Base-by-base conservation (phyloP, 2,888 invertebrate species). In the Limnephilus auricula region DNA sequence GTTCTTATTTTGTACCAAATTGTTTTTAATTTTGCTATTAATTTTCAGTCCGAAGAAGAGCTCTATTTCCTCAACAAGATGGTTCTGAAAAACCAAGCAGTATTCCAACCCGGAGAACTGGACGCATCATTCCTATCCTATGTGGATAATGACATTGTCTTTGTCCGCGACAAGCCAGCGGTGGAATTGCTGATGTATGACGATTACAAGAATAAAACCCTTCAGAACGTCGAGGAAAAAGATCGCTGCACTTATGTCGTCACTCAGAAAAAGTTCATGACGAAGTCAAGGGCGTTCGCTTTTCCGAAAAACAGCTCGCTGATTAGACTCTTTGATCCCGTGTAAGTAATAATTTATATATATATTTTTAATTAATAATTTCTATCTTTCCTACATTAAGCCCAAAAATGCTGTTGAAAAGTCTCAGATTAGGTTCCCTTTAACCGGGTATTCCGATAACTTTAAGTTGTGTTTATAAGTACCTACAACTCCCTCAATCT, bases 181-280 rank as follows among this genome's bases (percentile, higher is more conserved):
- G 96, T 98, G 10, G 97, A 97, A 93, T 96, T 97, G 93, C 95
- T 97, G 9, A 96, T 98, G 95, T 97, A 97, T 93, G 94, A 95
- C 1, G 97, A 98, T 94, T 98, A 98, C 94, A 94, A 96, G 91
- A 95, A 95, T 89, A 97, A 97, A 94, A 96, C 97, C 0, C 93
- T 95, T 45, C 95, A 96, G 93, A 95, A 95, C 0, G 94, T 96
- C 0, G 95, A 95, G 0, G 98, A 98, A 94, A 95, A 95, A 18
- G 94, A 97, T 0, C 96, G 98, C 89, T 98, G 98, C 94, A 97
- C 97, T 0, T 98, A 97, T 94, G 98, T 98, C 0, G 96, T 98
- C 89, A 97, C 98, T 12, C 97, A 97, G 31, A 96, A 97, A 85
- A 95, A 97, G 0, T 97, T 98, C 93, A 96, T 97, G 94, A 96